Evolutionary conservation across 2,113 vertebrate species (phyloP).

Genomic region (Corydoras maculifer): DNA sequence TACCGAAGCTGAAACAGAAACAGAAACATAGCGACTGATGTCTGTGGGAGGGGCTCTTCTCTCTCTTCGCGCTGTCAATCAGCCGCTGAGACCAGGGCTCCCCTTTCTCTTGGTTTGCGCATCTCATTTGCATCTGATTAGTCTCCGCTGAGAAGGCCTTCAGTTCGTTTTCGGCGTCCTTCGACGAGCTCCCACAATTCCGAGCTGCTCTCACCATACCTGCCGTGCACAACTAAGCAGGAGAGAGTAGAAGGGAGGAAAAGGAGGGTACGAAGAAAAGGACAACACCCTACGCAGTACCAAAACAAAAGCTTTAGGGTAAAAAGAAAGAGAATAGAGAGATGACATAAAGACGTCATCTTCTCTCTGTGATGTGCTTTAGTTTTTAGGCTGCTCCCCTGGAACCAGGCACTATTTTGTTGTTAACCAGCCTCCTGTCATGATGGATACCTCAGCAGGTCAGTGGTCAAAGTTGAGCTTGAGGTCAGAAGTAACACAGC

Average conservation of each 20-base stretch:
- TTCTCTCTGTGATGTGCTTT: conserved; percentile 47
- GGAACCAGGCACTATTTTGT: conserved; percentile 94
- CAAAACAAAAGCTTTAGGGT: conserved; percentile 59
- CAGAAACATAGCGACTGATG: conserved; percentile 24
- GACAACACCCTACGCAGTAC: conserved; percentile 75
- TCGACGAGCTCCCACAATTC: conserved; percentile 81
- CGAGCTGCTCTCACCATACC: conserved; percentile 87
- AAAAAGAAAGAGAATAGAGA: conserved; percentile 31
- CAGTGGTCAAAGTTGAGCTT: conserved; percentile 96
- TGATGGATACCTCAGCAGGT: conserved; percentile 91
- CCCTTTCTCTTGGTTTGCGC: conserved; percentile 84
- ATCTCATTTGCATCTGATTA: conserved; percentile 98
- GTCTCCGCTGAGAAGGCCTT: conserved; percentile 83
- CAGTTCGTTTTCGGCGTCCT: conserved; percentile 85
- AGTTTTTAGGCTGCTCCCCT: conserved; percentile 55
- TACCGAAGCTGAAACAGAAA: conserved; percentile 16
- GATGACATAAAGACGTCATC: conserved; percentile 71
- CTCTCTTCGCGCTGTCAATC: conserved; percentile 49
- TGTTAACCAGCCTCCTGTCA: conserved; percentile 95
- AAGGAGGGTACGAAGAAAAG: conserved; percentile 39
- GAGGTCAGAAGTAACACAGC: conserved; percentile 98
- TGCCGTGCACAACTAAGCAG: conserved; percentile 72
- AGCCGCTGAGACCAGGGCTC: conserved; percentile 62
- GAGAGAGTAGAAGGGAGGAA: conserved; percentile 49
- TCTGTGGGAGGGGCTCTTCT: conserved; percentile 36